These are phyloP conservation scores for Leptosomus discolor DNA, from an alignment of 2,113 vertebrate genomes.

Conservation along the genomic window DNA sequence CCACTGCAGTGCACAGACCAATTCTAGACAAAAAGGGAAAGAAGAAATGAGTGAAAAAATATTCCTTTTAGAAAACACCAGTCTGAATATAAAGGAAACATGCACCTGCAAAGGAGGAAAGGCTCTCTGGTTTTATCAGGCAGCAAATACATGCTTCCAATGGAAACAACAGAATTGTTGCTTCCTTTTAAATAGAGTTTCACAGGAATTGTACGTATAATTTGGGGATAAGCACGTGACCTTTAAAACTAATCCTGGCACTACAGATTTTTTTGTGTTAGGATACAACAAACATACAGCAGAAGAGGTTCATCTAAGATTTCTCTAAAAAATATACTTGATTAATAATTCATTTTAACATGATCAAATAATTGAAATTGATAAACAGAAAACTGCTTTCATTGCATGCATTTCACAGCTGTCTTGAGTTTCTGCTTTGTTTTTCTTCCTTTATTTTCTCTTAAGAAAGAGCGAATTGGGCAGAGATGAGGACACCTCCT, in stretches of 20 bases:
- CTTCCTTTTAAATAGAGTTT: background rate
- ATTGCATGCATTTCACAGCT: background rate
- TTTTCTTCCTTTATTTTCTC: background rate
- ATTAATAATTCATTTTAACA: background rate
- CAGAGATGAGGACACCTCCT: background rate
- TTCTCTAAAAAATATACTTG: background rate
- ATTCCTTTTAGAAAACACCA: background rate
- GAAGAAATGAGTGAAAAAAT: background rate
- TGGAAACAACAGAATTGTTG: background rate
- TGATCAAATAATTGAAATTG: background rate
- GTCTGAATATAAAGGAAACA: background rate
- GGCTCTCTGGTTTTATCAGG: background rate
- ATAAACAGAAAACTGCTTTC: background rate
- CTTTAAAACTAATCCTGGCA: background rate
- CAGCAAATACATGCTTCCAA: background rate
- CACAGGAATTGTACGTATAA: background rate
- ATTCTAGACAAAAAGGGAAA: background rate
- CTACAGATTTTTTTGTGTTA: background rate
- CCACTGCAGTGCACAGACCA: background rate
- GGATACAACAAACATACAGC: background rate
- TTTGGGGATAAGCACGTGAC: background rate
- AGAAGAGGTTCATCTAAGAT: background rate
- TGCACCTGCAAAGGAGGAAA: background rate
- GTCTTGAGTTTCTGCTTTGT: background rate
- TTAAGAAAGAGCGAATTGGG: background rate